Evolutionary conservation across 1,140 invertebrate species (phyloP), one percentile per base, ranked within the genome.

Genomic region (Drosophila bocki): DNA sequence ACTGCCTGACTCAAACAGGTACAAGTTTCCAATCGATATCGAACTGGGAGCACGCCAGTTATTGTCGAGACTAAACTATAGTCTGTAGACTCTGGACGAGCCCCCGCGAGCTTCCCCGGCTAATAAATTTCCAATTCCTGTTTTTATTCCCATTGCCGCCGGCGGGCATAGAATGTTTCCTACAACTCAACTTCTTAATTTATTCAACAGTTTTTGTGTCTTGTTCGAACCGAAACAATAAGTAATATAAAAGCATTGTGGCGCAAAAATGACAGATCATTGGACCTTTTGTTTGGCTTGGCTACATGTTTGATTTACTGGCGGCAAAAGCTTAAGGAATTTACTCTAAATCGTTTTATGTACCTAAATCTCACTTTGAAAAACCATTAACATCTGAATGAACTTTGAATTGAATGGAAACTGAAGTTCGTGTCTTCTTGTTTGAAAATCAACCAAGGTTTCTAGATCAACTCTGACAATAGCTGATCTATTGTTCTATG

Each of bases 181-280:
- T 56, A 72, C 58, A 29, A 54, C 8, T 29, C 13, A 44, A 57
- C n/a, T 15, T 41, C 59, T 65, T 78, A 85, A 84, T 84, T 80
- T 74, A 85, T 84, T 63, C 63, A 61, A 19, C 60, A 42, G 42
- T 85, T 80, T 84, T 85, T 74, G 82, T 85, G 78, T 81, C 69
- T 58, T 26, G 47, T 48, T 51, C 32, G 37, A 77, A 61, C 76
- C 54, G 65, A 84, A 80, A 84, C 68, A 85, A 84, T 84, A 81
- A 84, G 85, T 85, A 63, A 67, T 39, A 60, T 19, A 48, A 67
- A 62, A 53, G 42, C 77, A 64, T 61, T 61, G 69, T 71, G 68
- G 12, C 53, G 67, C 62, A 32, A 70, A 71, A 37, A 72, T 70
- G 62, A 70, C 69, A 59, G 45, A 72, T 60, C 67, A 60, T 51